phyloP scores from a whole-genome alignment of 2,113 vertebrate species.

The Phoxinus phoxinus region DNA sequence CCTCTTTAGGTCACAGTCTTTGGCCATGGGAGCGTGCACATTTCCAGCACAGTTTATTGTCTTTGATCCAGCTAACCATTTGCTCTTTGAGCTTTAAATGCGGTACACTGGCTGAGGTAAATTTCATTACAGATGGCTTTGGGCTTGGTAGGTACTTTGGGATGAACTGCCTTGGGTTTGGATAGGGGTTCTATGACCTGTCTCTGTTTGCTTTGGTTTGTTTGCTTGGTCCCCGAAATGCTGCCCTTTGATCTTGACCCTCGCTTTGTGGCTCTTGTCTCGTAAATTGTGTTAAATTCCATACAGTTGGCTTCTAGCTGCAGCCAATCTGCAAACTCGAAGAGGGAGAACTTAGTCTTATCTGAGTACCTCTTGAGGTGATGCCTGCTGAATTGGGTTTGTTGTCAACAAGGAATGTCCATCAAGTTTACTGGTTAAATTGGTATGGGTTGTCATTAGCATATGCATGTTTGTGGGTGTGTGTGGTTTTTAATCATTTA shows the following conservation, averaged over 20 bases:
- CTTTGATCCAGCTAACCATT: too few species aligned
- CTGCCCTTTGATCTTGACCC: background rate
- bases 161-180: background rate
- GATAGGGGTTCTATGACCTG: background rate
- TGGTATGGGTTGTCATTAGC: too few species aligned
- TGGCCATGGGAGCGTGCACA: too few species aligned
- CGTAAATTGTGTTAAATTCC: background rate
- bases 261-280: background rate
- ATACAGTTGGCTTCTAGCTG: background rate
- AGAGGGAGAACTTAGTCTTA: too few species aligned
- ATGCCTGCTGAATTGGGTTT: too few species aligned
- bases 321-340: background rate
- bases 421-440: too few species aligned
- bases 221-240: background rate
- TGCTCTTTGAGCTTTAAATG: background rate
- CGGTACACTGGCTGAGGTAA: background rate
- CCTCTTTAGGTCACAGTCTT: background rate
- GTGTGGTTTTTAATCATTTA: too few species aligned
- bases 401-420: too few species aligned
- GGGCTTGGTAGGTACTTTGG: background rate
- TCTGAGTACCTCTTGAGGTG: too few species aligned
- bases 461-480: too few species aligned
- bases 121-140: background rate
- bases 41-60: background rate
- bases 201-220: constrained; percentile 5